Evolutionary conservation across 2,113 vertebrate species (phyloP).

Genomic region (Callionymus lyra): DNA sequence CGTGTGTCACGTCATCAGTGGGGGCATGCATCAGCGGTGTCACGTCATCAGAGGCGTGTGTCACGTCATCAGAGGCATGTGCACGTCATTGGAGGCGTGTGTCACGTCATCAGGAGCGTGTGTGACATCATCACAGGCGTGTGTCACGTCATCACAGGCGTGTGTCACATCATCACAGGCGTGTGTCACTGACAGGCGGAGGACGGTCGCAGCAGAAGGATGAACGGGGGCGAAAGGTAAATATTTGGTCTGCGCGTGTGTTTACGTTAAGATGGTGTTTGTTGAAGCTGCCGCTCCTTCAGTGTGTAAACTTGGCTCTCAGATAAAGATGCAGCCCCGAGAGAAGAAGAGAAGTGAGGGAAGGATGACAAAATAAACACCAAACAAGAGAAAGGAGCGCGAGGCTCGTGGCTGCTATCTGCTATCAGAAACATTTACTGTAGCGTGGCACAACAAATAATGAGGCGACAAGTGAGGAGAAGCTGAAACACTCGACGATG

Average conservation of each 20-base stretch:
- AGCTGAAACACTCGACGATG: conserved; percentile 4
- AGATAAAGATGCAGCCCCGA: conserved; percentile 57
- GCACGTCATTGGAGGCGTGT: too few relatives aligned
- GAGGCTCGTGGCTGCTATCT: conserved; percentile 44
- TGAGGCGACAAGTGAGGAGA: conserved; percentile 51
- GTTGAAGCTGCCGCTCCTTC: conserved; percentile 60
- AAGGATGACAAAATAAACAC: conserved; percentile 61
- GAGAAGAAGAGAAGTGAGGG: conserved; percentile 41
- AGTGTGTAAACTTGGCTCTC: conserved; percentile 72
- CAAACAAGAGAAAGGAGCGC: conserved; percentile 32
- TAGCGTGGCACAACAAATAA: conserved; percentile 68
- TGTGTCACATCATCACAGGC: conserved; percentile 26
- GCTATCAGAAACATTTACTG: conserved; percentile 60
- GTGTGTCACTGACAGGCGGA: conserved; percentile 33
- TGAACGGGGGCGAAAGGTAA: conserved; percentile 58
- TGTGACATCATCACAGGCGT: too few relatives aligned
- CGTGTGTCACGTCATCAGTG: too few relatives aligned
- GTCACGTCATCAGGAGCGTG: too few relatives aligned
- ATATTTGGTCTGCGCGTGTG: conserved; percentile 70
- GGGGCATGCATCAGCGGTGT: too few relatives aligned
- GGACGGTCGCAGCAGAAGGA: conserved; percentile 35
- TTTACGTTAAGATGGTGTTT: conserved; percentile 72
- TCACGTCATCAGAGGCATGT: too few relatives aligned
- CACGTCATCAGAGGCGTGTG: too few relatives aligned
- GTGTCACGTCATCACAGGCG: too few relatives aligned